A percentile compares a stretch with the other conserved stretches of the same genome.
phyloP scores from a whole-genome alignment of 1,140 invertebrate species.

The Dolichoris vasculosae region DNA sequence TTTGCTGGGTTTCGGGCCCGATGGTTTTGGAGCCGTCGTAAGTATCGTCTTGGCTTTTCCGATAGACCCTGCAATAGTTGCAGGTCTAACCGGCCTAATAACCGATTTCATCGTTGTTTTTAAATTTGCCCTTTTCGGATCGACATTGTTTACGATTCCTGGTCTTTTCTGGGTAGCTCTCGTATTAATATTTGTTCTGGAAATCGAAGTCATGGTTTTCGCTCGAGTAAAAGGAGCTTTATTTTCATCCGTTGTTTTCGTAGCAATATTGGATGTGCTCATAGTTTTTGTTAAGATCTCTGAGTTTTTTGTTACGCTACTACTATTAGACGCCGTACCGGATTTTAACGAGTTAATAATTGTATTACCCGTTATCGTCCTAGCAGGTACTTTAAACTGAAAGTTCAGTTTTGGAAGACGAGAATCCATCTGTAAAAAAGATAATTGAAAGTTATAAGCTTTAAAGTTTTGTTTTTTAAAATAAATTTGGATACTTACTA shows the following conservation, averaged over 20 bases:
- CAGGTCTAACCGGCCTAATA: conserved; percentile 42
- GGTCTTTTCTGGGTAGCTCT: conserved; percentile 62
- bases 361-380: conserved; percentile 22
- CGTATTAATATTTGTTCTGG: conserved; percentile 45
- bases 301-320: conserved; percentile 6
- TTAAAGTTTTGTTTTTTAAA: not conserved
- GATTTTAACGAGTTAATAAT: conserved; percentile 28
- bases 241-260: conserved; percentile 62
- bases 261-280: conserved; percentile 43
- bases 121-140: conserved; percentile 60
- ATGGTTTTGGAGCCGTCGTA: conserved; percentile 49
- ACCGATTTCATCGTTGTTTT: conserved; percentile 52
- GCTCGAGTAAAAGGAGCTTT: conserved; percentile 57
- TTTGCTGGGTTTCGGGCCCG: conserved; percentile 58
- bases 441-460: not conserved
- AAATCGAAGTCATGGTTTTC: conserved; percentile 59
- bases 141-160: conserved; percentile 51
- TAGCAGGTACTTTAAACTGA: conserved; percentile 50
- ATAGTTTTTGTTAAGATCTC: conserved; percentile 40
- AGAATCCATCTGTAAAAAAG: conserved; percentile 64
- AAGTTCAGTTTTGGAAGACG: conserved; percentile 63
- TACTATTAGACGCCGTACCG: conserved; percentile 5
- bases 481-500: conserved; percentile 3
- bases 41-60: conserved; percentile 9
- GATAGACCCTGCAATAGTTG: conserved; percentile 30